Evolutionary conservation across 92 coral and sea anemone species (phyloP), one percentile per base, ranked within the genome.

Genomic region (Paragorgia papillata): DNA sequence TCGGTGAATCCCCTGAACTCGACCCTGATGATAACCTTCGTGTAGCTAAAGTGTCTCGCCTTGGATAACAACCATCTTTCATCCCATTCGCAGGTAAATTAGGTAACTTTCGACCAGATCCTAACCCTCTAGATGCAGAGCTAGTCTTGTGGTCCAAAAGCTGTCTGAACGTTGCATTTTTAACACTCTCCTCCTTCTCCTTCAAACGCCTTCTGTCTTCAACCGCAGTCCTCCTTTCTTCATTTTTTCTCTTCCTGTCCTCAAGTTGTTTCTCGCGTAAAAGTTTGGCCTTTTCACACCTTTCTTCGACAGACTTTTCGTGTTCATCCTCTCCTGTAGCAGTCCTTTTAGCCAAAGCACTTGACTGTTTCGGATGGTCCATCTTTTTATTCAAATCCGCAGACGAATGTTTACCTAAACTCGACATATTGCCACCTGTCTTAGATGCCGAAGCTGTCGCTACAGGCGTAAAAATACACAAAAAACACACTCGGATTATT

Each of bases 71-170:
- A 82, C 86, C 79, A 59, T 81, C 83, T n/a, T n/a, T n/a, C 17
- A 96, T 91, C 57, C 96, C 84, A 75, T 85, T 85, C 32, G 81
- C 85, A 4, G 99, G 99, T 13, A 91, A 64, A 43, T 43, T 91
- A 8, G 99, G 99, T 25, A 95, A 82, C 58, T 87, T 95, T 43
- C 99, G 87, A 27, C 99, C 97, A 2, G 92, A 75, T 15, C 95
- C 91, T 12, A 75, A 5, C 20, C 29, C 79, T 69, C 46, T 71
- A 9, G 57, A 74, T 1, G 66, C 32, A 48, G 62, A 39, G 26
- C 37, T 41, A 9, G 82, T 89, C 30, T 65, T 86, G 2, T 87
- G 82, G 2, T 84, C 88, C 48, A 68, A 43, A 41, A 83, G 91
- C 5, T 89, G 85, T 40, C 92, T 91, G 43, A 95, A 62, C 12